A percentile compares a stretch with the other conserved stretches of the same genome.
Evolutionary conservation across 1,140 invertebrate species (phyloP).

Genomic region (Drosophila takahashii): DNA sequence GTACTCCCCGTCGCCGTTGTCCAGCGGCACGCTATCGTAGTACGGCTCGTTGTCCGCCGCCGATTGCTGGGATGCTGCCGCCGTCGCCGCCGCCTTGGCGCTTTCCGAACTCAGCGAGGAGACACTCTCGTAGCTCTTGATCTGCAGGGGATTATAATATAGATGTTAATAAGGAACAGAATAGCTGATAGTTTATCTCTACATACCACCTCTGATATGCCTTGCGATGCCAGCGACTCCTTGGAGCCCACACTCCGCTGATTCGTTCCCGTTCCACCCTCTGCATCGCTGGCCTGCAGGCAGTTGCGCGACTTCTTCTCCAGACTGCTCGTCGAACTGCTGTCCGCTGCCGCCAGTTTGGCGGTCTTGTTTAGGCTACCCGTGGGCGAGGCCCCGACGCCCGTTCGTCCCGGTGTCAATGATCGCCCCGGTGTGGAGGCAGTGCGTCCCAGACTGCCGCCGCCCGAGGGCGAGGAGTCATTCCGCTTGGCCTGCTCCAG

Average conservation of each 20-base stretch:
- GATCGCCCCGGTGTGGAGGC: slow-evolving; percentile 62
- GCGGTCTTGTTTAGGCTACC: slow-evolving; percentile 71
- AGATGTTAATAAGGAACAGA: not conserved
- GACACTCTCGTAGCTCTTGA: slow-evolving; percentile 88
- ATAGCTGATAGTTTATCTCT: not conserved
- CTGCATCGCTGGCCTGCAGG: slow-evolving; percentile 69
- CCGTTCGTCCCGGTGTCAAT: slow-evolving; percentile 46
- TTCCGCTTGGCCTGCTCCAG: slow-evolving; percentile 72
- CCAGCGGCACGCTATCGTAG: slow-evolving; percentile 92
- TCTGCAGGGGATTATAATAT: slow-evolving; percentile 72
- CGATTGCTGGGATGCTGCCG: slow-evolving; percentile 51
- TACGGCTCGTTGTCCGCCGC: slow-evolving; percentile 88
- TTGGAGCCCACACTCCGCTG: slow-evolving; percentile 75
- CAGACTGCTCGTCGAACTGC: slow-evolving; percentile 78
- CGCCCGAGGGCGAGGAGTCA: slow-evolving; percentile 37
- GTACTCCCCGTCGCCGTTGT: slow-evolving; percentile 91
- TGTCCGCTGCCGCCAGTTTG: slow-evolving; percentile 69
- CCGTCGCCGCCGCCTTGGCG: slow-evolving; percentile 64
- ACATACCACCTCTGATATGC: slow-evolving; percentile 83
- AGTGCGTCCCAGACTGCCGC: slow-evolving; percentile 62
- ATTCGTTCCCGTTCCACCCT: slow-evolving; percentile 27
- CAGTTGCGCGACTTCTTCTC: slow-evolving; percentile 77
- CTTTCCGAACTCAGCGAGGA: slow-evolving; percentile 86
- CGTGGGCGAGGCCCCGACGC: slow-evolving; percentile 70
- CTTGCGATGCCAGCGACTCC: slow-evolving; percentile 81